A percentile compares a stretch with the other conserved stretches of the same genome.
phyloP scores from a whole-genome alignment of 2,113 vertebrate species.

The Spea bombifrons region DNA sequence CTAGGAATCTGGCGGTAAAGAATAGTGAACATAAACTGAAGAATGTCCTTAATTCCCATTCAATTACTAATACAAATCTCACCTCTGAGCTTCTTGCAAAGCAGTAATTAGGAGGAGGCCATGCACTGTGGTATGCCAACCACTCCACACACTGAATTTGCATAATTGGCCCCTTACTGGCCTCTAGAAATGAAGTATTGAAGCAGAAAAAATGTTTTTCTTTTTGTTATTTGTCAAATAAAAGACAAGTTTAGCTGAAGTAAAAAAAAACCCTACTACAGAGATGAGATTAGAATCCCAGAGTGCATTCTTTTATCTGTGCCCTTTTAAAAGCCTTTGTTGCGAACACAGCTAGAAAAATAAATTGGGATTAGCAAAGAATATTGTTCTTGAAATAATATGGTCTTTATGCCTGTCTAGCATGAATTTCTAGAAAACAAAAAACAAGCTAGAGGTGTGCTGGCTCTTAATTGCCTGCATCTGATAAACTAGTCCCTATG shows the following conservation, averaged over 20 bases:
- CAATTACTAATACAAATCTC: slow-evolving; percentile 67
- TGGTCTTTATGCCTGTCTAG: slow-evolving; percentile 67
- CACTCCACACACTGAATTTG: slow-evolving; percentile 57
- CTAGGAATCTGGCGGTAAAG: background rate
- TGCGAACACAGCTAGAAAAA: slow-evolving; percentile 79
- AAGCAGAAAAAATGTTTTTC: slow-evolving; percentile 68
- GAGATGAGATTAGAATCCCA: slow-evolving; percentile 69
- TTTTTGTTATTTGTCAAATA: slow-evolving; percentile 70
- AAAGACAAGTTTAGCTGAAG: slow-evolving; percentile 67
- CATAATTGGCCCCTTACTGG: slow-evolving; percentile 71
- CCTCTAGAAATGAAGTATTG: slow-evolving; percentile 67
- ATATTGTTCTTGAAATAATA: slow-evolving; percentile 76
- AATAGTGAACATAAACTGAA: slow-evolving; percentile 57
- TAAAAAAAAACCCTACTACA: slow-evolving; percentile 70
- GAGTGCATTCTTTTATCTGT: slow-evolving; percentile 59
- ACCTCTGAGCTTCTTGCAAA: slow-evolving; percentile 66
- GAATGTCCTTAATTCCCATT: slow-evolving; percentile 64
- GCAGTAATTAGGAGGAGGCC: slow-evolving; percentile 61
- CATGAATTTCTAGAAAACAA: slow-evolving; percentile 71
- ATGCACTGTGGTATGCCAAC: slow-evolving; percentile 62
- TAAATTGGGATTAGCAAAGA: slow-evolving; percentile 79
- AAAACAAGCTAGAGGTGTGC: slow-evolving; percentile 70
- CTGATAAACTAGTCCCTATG: slow-evolving; percentile 63
- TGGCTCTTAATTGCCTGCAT: slow-evolving; percentile 77
- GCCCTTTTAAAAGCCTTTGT: slow-evolving; percentile 70